Base-by-base conservation (phyloP, 2,113 vertebrate genomes). In the Lepidiolamprologus cunningtoni region DNA sequence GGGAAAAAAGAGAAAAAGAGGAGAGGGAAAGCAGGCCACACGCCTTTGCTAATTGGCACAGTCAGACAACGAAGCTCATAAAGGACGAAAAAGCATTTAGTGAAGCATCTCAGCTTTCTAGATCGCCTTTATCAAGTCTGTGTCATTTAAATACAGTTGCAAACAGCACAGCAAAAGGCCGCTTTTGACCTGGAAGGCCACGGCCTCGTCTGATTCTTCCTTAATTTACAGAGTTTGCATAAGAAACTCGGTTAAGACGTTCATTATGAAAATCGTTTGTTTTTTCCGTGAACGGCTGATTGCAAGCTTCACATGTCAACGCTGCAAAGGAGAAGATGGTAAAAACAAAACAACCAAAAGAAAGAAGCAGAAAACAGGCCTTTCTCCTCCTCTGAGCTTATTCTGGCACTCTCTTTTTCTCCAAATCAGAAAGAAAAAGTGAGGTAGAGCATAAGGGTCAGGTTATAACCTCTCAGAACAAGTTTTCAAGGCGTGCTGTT, bases 31-130 rank as follows among this genome's bases (percentile, higher is more conserved):
- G 91, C 91, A 93, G 94, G 91, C 95, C 95, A 93, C 93, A 95
- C 90, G 93, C 91, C 92, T 95, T 93, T 94, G 91, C 94, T 96
- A 96, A 95, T 95, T 95, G 95, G 95, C 93, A 90, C 89, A 93
- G 93, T 93, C 93, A 95, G 94, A 94, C 92, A 90, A 91, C 82
- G 86, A 94, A 86, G 88, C 92, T 93, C 93, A 93, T 90, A 92
- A 95, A 93, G 91, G 89, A 84, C 63, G 63, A 93, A 89, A 81
- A 91, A 92, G 84, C 89, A 93, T 94, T 95, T 94, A 96, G 92
- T 73, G 89, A 82, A 92, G 92, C 91, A 92, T 93, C 91, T 95
- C 82, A 45, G 92, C 89, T 91, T 93, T 92, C 85, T 90, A 89
- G 92, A 94, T 94, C 71, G 45, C 89, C 91, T 92, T 68, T 87